A percentile compares a stretch with the other conserved stretches of the same genome.
phyloP scores from a whole-genome alignment of 1,140 invertebrate genomes.

The Solenopsis invicta region DNA sequence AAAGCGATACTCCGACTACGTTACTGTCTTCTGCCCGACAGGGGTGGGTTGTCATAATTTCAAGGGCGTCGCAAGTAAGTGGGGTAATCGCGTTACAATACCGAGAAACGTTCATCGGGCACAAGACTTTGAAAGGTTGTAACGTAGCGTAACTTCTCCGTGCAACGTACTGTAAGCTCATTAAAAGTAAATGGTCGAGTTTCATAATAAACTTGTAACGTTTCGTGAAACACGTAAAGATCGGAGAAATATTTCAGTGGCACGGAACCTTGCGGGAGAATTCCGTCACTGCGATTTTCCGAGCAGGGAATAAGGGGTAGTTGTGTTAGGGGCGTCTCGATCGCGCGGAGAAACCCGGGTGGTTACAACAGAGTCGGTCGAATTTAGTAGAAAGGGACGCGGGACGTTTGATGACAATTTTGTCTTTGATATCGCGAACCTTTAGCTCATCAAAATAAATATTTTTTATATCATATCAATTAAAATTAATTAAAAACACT shows the following conservation, averaged over 20 bases:
- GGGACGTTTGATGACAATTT: background rate
- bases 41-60: background rate
- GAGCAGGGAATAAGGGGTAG: slow-evolving; percentile 7
- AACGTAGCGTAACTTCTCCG: background rate
- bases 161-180: background rate
- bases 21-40: background rate
- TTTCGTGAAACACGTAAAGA: slow-evolving; percentile 8
- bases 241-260: background rate
- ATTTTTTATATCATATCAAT: background rate
- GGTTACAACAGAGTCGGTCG: background rate
- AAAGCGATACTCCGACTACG: slow-evolving; percentile 23
- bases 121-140: background rate
- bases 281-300: slow-evolving; percentile 50
- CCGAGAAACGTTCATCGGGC: background rate
- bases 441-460: background rate
- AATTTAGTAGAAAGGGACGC: background rate
- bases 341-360: background rate
- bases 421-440: background rate
- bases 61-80: slow-evolving; percentile 1
- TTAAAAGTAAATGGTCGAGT: background rate
- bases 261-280: slow-evolving; percentile 4
- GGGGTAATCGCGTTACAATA: background rate
- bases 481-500: background rate
- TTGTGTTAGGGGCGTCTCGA: background rate
- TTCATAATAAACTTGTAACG: background rate